phyloP scores from a whole-genome alignment of 2,888 invertebrate species.

The Nysson spinosus region DNA sequence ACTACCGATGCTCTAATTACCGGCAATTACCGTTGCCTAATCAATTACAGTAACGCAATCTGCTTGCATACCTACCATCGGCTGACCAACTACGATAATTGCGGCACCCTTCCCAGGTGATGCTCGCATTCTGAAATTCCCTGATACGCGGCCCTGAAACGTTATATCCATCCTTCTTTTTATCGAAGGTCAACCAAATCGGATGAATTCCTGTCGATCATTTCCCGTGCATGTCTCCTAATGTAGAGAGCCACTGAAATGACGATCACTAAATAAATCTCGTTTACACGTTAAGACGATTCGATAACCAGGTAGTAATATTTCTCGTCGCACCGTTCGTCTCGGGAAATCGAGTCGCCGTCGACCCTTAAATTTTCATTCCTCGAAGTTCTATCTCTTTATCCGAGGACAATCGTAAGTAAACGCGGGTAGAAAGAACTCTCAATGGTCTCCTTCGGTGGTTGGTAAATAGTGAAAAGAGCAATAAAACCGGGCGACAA shows the following conservation, averaged over 20 bases:
- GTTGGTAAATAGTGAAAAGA: slow-evolving; percentile 1
- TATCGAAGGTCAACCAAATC: too few species aligned
- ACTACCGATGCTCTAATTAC: slow-evolving; percentile 70
- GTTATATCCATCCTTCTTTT: not conserved
- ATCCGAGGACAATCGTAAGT: not conserved
- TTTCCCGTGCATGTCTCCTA: too few species aligned
- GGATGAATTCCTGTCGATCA: too few species aligned
- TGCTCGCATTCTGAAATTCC: slow-evolving; percentile 1
- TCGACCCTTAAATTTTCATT: not conserved
- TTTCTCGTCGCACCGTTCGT: not conserved
- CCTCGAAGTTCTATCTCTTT: not conserved
- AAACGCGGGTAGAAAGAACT: not conserved
- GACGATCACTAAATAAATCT: too few species aligned
- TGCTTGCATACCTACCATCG: slow-evolving; percentile 62
- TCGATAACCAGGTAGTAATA: too few species aligned
- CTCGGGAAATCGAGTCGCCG: not conserved
- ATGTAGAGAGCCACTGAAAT: too few species aligned
- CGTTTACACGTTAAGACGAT: too few species aligned
- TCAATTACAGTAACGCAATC: slow-evolving; percentile 73
- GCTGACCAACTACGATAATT: slow-evolving; percentile 64
- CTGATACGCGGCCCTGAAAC: not conserved
- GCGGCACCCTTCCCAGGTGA: slow-evolving; percentile 41
- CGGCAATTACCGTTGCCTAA: slow-evolving; percentile 73
- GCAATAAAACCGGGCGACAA: slow-evolving; percentile 28
- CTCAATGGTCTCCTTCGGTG: slow-evolving; percentile 16